These are phyloP conservation scores for Ceratina australensis DNA, from an alignment of 1,140 invertebrate genomes.

Conservation along the genomic window DNA sequence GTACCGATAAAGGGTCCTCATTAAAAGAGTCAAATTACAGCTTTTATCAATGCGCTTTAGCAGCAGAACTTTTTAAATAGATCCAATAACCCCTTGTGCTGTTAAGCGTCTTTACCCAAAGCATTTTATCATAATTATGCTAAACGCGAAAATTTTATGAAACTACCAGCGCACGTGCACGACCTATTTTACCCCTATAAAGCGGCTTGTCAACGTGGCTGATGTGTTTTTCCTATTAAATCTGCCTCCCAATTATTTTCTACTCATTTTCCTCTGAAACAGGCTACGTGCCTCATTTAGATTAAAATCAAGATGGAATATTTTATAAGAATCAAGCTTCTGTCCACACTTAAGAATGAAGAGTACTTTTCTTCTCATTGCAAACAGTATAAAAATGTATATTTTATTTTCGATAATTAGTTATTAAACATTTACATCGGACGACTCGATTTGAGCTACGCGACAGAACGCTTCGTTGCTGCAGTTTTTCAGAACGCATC, in stretches of 20 bases:
- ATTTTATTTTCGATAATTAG: too few relatives aligned
- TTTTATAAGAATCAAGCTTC: too few relatives aligned
- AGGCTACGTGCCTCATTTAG: too few relatives aligned
- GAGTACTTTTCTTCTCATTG: too few relatives aligned
- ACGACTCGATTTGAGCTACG: too few relatives aligned
- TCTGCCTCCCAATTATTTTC: not conserved
- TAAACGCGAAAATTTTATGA: slow-evolving; percentile 42
- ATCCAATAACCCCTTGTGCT: slow-evolving; percentile 17
- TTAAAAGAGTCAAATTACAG: not conserved
- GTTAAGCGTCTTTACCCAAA: slow-evolving; percentile 8
- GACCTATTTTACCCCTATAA: slow-evolving; percentile 3
- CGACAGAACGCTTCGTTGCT: not conserved
- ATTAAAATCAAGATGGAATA: too few relatives aligned
- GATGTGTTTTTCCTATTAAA: slow-evolving; percentile 10
- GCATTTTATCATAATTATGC: slow-evolving; percentile 42
- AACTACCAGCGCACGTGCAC: slow-evolving; percentile 40
- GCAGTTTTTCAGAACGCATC: not conserved
- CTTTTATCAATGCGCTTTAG: not conserved
- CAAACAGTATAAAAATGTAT: too few relatives aligned
- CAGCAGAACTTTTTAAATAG: not conserved
- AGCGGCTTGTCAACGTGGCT: slow-evolving; percentile 17
- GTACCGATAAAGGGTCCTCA: not conserved
- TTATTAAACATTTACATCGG: not conserved
- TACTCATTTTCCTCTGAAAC: not conserved
- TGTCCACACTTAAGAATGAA: too few relatives aligned